Evolutionary conservation across 2,797 vertebrate genomes (phyloP), one percentile per base, ranked within the genome.

Genomic region (Aldrovandia affinis): DNA sequence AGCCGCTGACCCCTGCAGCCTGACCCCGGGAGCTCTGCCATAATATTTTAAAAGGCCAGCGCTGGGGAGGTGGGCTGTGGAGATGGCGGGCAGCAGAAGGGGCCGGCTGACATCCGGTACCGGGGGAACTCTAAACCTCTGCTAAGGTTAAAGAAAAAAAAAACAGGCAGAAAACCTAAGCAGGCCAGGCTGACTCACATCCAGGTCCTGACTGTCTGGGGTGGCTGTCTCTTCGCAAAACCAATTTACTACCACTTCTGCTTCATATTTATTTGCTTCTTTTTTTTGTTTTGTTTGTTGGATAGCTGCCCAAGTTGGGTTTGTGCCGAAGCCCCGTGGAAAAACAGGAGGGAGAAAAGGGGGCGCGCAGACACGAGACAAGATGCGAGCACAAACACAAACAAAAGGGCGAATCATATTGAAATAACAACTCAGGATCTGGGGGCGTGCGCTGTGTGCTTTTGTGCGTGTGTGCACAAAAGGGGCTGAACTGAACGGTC

Each of bases 111-210:
- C 92, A 95, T 96, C 94, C 94, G 92, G 94, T 92, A 90, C 93
- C 55, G 87, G 82, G 93, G 93, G 92, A 96, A 94, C 94, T 89
- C 92, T 96, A 96, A 97, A 96, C 92, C 92, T 90, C 91, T 95
- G 93, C 93, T 94, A 93, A 93, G 93, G 92, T 95, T 96, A 96
- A 94, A 92, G 10, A 73, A 15, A 36, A 42, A 92, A 94, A 93
- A 93, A 93, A 92, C 92, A 94, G 92, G 93, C 91, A 92, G 93
- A 94, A 95, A 95, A 95, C 93, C 86, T 91, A 89, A 92, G 91
- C 87, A 18, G 0, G 79, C 87, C 78, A 84, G 88, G 88, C 86
- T 84, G 88, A 88, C 91, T 92, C 87, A 91, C 89, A 91, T 89
- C 87, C 85, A 88, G 75, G 88, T 85, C 85, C 78, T 77, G 88